These are phyloP conservation scores for Eutolmus rufibarbis DNA, from an alignment of 2,888 invertebrate genomes.

Conservation along the genomic window DNA sequence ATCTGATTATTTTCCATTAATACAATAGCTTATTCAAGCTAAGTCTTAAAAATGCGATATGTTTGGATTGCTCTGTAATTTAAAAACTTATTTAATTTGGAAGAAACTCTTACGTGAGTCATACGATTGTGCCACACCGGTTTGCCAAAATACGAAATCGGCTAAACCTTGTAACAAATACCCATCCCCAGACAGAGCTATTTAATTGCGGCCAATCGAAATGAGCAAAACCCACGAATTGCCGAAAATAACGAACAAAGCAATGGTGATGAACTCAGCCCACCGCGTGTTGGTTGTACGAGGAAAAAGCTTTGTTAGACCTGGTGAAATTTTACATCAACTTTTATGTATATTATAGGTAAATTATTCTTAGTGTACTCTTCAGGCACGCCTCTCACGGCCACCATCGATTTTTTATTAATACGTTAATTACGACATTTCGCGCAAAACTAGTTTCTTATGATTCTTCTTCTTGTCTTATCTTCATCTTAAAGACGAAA, in stretches of 20 bases:
- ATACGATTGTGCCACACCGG: background rate
- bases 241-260: conserved; percentile 2
- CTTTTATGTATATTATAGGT: background rate
- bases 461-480: background rate
- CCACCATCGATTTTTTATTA: background rate
- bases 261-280: background rate
- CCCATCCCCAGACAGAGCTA: background rate
- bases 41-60: background rate
- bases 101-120: background rate
- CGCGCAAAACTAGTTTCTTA: background rate
- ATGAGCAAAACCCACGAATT: background rate
- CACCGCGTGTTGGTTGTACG: background rate
- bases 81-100: background rate
- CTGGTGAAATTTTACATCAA: background rate
- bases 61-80: background rate
- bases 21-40: too few relatives aligned
- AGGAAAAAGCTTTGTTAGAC: background rate
- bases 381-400: background rate
- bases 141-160: background rate
- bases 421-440: background rate
- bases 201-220: background rate
- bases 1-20: too few relatives aligned
- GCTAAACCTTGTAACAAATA: conserved; percentile 26
- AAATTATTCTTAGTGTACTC: background rate
- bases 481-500: background rate